Evolutionary conservation across 2,113 vertebrate genomes (phyloP), one percentile per base, ranked within the genome.

Genomic region (Lepus timidus): DNA sequence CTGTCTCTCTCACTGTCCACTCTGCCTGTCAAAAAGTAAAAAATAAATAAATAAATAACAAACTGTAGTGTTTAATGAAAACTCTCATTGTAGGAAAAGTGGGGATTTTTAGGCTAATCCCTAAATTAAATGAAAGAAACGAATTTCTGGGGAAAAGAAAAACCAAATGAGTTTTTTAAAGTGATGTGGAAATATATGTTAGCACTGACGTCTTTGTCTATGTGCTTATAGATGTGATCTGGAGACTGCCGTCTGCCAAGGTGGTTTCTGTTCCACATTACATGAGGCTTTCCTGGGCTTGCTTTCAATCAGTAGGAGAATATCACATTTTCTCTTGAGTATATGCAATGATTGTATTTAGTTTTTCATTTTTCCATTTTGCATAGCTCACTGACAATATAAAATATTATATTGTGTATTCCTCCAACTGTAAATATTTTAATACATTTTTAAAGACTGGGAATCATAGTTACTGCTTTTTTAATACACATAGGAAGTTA

Each of bases 371-470:
- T 92, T 55, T 84, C 13, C 65, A 61, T 64, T 85, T 87, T 65
- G 36, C 36, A 44, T 49, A 49, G 65, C n/a, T 95, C 58, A 36
- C 83, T 76, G 73, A 76, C 61, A 93, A 92, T 36, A 10, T 51
- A 39, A 75, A 55, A 52, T 81, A 31, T 93, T 95, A 88, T 64
- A 76, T 64, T 27, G n/a, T 36, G 61, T 71, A 70, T 39, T 94
- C 68, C 27, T 84, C 29, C 90, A 89, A 36, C 36, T 55, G 4
- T 68, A 75, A 29, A 65, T 16, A 0, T 64, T 95, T 93, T 36
- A 89, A 94, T 88, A 58, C 29, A 79, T 29, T 49, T 90, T 91
- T 86, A 97, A 93, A 94, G n/a, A 73, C 39, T 73, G 86, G 31
- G 23, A 92, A 81, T 73, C 17, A 79, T 86, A 84, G 19, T 85